Base-by-base conservation (phyloP, 2,888 invertebrate species). In the Entomobrya proxima region DNA sequence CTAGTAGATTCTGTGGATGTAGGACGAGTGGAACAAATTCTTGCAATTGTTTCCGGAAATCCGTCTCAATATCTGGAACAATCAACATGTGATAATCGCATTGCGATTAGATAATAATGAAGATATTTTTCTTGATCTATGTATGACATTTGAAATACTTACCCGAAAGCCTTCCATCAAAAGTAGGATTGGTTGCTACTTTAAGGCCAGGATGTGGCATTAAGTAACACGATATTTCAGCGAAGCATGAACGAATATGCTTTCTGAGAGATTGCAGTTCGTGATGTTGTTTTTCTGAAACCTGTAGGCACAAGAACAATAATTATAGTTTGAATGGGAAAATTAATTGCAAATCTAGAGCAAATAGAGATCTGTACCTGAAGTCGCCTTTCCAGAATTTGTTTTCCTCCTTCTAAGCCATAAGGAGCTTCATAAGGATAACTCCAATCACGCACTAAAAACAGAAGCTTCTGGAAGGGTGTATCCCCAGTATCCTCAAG, bases 171-270 rank as follows among this genome's bases (percentile, higher is more conserved):
- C 97, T 94, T 15, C 99, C 99, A 92, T 98, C 98, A 93, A 99
- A 99, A 88, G 95, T 94, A 15, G 98, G 98, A 94, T 97, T 98
- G 85, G 98, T 98, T 89, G 99, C 98, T 80, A 99, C 99, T 91
- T 95, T 95, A 40, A 99, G 94, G 15, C 99, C 99, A 0, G 99
- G 99, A 94, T 99, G 99, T 61, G 99, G 99, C 97, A 99, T 95
- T 86, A 99, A 93, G 93, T 97, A 99, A 92, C 99, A 99, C 30
- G 96, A 96, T 90, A 99, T 98, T 92, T 98, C 96, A 13, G 96
- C 94, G 93, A 99, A 99, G 92, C 99, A 99, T n/a, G 97, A 95
- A 89, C 96, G 95, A 90, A 99, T 98, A 93, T 99, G 98, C 91
- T 95, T 95, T 80, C 99, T 94, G 74, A 96, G 93, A 52, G 98